Conservation (phyloP, 30 jellyfish, hydroid and myxozoan species). For the Aurelia aurita region DNA sequence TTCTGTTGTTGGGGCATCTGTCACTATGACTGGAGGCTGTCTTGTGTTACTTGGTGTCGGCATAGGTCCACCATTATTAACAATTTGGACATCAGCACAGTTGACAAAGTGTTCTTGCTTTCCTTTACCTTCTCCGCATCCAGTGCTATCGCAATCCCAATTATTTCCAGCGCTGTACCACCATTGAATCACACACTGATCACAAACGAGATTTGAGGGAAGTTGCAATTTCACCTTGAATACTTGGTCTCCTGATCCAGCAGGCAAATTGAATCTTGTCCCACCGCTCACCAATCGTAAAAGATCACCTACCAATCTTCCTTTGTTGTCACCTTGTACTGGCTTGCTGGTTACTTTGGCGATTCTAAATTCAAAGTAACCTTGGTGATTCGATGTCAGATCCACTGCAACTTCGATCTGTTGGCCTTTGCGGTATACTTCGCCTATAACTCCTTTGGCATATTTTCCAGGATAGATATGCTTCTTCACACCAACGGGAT, state of each 20-base stretch:
- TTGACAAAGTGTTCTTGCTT: slow-evolving; percentile 91
- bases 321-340: slow-evolving; percentile 61
- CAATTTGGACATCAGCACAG: slow-evolving; percentile 88
- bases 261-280: slow-evolving; percentile 70
- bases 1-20: slow-evolving; percentile 57
- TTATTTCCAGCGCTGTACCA: slow-evolving; percentile 88
- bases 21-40: slow-evolving; percentile 63
- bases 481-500: slow-evolving; percentile 63
- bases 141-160: slow-evolving; percentile 89
- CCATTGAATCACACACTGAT: slow-evolving; percentile 92
- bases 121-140: slow-evolving; percentile 89
- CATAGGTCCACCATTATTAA: slow-evolving; percentile 37
- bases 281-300: slow-evolving; percentile 78
- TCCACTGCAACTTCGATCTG: slow-evolving; percentile 75
- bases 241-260: slow-evolving; percentile 62
- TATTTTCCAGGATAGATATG: slow-evolving; percentile 78
- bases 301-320: slow-evolving; percentile 68
- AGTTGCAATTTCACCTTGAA: slow-evolving; percentile 50
- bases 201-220: slow-evolving; percentile 76
- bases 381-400: slow-evolving; percentile 83
- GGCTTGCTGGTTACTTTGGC: slow-evolving; percentile 32
- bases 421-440: slow-evolving; percentile 79
- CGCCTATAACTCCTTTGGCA: slow-evolving; percentile 78
- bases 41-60: slow-evolving; percentile 44
- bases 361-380: slow-evolving; percentile 80